These are phyloP conservation scores for Heterocephalus glaber DNA, from an alignment of 2,113 vertebrate genomes.

Conservation along the genomic window DNA sequence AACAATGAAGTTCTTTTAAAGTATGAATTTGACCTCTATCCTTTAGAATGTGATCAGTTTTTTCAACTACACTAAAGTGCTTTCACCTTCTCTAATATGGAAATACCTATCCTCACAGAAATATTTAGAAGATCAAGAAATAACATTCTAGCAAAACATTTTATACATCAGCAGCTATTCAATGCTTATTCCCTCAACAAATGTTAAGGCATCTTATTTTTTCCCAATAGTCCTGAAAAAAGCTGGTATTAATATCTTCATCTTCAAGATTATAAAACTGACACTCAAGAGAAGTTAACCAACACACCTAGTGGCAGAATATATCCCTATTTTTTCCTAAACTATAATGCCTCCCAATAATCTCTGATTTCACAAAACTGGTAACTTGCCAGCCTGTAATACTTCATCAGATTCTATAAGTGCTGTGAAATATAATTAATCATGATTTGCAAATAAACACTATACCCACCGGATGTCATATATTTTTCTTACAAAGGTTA, in stretches of 20 bases:
- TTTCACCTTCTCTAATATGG: background rate
- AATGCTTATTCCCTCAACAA: slow-evolving; percentile 9
- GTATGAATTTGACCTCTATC: background rate
- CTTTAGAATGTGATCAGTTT: background rate
- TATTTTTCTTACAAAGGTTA: background rate
- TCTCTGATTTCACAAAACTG: background rate
- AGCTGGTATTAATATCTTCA: slow-evolving; percentile 40
- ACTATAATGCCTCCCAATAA: background rate
- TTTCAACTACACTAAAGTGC: background rate
- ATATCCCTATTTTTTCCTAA: background rate
- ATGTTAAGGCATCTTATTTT: background rate
- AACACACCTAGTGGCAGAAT: background rate
- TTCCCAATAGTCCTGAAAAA: background rate
- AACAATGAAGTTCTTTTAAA: background rate
- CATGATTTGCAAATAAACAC: background rate
- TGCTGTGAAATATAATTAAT: background rate
- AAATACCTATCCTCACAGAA: background rate
- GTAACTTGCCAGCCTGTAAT: background rate
- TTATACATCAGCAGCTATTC: background rate
- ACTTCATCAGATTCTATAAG: background rate
- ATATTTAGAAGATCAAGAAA: background rate
- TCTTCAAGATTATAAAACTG: slow-evolving; percentile 54
- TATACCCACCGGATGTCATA: background rate
- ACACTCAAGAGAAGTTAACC: background rate
- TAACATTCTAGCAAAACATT: background rate